These are phyloP conservation scores for Lordiphosa stackelbergi DNA, from an alignment of 1,140 invertebrate genomes.

Conservation along the genomic window DNA sequence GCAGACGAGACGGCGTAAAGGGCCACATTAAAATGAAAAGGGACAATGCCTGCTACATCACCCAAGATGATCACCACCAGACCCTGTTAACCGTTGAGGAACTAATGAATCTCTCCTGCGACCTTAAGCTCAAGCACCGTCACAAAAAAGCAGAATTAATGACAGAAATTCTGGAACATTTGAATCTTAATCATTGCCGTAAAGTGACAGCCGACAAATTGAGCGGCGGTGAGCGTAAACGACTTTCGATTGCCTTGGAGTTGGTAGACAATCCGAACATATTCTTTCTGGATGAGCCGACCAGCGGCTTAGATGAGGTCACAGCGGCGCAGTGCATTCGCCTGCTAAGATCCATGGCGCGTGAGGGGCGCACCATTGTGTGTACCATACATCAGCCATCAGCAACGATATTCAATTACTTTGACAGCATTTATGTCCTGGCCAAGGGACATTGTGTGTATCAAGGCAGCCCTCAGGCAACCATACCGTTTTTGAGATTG, in stretches of 20 bases:
- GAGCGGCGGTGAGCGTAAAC: conserved; percentile 87
- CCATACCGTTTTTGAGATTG: conserved; percentile 84
- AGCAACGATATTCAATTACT: conserved; percentile 90
- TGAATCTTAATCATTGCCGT: conserved; percentile 81
- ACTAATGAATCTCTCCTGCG: conserved; percentile 88
- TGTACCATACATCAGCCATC: conserved; percentile 90
- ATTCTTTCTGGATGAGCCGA: conserved; percentile 84
- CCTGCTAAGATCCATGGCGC: conserved; percentile 82
- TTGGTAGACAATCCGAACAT: conserved; percentile 90
- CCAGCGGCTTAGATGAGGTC: conserved; percentile 91
- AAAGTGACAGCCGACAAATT: conserved; percentile 82
- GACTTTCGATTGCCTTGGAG: conserved; percentile 89
- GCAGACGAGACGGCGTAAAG: conserved; percentile 78
- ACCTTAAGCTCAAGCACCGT: conserved; percentile 83
- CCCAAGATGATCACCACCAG: conserved; percentile 91
- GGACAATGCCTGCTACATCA: conserved; percentile 87
- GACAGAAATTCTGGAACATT: conserved; percentile 80
- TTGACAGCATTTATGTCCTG: conserved; percentile 87
- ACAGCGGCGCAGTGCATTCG: conserved; percentile 90
- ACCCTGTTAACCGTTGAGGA: conserved; percentile 89
- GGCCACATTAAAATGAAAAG: conserved; percentile 79
- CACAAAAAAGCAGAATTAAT: conserved; percentile 73
- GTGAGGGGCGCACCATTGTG: conserved; percentile 84
- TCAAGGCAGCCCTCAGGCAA: conserved; percentile 83
- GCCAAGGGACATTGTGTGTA: conserved; percentile 85